phyloP scores from a whole-genome alignment of 2,888 invertebrate species.

The Plutella xylostella region DNA sequence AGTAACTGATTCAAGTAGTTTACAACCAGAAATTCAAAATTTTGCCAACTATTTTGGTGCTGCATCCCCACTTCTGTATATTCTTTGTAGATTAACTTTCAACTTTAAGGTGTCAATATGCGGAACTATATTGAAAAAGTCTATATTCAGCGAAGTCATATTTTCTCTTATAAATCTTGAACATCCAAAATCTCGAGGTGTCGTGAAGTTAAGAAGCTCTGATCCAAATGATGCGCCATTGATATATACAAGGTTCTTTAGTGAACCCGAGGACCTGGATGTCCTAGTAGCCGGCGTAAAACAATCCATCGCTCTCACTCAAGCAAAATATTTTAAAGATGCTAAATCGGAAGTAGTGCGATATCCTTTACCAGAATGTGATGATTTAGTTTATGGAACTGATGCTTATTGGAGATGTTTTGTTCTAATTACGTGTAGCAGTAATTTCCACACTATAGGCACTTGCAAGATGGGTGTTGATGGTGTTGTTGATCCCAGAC shows the following conservation, averaged over 20 bases:
- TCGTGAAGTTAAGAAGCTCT: background rate
- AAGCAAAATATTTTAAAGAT: background rate
- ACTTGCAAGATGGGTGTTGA: background rate
- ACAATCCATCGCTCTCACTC: background rate
- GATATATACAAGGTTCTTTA: background rate
- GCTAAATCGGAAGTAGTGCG: background rate
- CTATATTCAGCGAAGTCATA: background rate
- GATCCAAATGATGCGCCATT: background rate
- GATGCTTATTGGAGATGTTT: slow-evolving; percentile 2
- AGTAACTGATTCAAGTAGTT: background rate
- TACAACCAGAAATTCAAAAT: background rate
- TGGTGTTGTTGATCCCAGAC: background rate
- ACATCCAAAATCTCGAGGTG: background rate
- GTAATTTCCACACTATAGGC: background rate
- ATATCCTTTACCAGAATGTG: background rate
- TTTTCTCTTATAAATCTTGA: background rate
- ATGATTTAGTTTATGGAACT: background rate
- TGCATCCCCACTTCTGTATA: background rate
- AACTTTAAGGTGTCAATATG: background rate
- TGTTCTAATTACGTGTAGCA: background rate
- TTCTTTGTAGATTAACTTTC: background rate
- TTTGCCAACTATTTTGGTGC: background rate
- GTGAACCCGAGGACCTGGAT: background rate
- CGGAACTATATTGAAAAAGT: background rate
- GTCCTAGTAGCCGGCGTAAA: background rate